Evolutionary conservation across 2,797 vertebrate genomes (phyloP).

Genomic region (Onychomys leucogaster): DNA sequence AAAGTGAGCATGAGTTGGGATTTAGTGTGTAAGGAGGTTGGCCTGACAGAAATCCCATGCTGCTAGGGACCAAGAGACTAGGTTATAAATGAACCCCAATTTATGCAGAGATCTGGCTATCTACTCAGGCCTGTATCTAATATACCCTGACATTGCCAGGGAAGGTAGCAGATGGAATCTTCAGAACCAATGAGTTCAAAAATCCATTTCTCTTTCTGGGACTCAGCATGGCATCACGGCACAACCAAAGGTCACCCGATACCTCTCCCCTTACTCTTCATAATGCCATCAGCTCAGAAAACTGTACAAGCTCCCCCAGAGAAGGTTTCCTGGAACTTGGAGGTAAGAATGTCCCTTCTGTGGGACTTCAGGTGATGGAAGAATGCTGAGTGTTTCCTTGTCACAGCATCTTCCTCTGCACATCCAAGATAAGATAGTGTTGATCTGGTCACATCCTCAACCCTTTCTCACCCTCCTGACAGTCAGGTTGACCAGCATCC

Average conservation of each 20-base stretch:
- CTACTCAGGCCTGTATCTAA: neutral
- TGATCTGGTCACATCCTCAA: neutral
- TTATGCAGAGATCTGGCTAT: constrained; percentile 63
- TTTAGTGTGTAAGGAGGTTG: neutral
- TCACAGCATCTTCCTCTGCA: neutral
- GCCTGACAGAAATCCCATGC: constrained; percentile 42
- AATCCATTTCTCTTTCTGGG: constrained; percentile 58
- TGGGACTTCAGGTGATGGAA: neutral
- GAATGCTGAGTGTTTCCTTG: neutral
- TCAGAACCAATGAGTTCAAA: constrained; percentile 76
- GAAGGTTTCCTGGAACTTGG: neutral
- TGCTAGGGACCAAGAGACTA: neutral
- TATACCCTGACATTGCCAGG: constrained; percentile 54
- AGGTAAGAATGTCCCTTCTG: neutral
- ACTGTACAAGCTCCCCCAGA: neutral
- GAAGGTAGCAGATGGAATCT: constrained; percentile 76
- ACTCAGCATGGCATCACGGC: constrained; percentile 58
- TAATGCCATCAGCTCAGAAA: neutral
- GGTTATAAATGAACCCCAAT: constrained; percentile 31
- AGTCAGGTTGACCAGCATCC: neutral
- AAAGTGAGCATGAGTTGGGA: too few relatives aligned
- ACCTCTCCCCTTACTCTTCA: neutral
- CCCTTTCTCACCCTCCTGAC: neutral
- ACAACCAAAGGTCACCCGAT: constrained; percentile 69
- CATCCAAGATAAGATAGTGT: neutral